phyloP scores from a whole-genome alignment of 2,888 invertebrate genomes.

The Muschampia plurimacula region DNA sequence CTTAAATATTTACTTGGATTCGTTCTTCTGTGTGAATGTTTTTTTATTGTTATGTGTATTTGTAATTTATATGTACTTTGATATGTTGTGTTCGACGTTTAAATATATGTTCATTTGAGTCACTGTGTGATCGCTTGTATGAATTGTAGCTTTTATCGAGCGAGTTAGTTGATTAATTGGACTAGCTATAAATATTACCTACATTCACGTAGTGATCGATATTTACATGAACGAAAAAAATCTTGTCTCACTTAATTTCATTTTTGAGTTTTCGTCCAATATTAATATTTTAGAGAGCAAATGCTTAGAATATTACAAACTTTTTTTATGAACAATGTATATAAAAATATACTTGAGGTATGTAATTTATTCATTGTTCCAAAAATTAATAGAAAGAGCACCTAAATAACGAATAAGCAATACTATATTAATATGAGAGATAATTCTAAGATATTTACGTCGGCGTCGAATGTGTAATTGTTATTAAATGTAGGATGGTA shows the following conservation, averaged over 20 bases:
- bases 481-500: constrained; percentile 33
- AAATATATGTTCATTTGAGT: constrained; percentile 11
- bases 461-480: constrained; percentile 33
- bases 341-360: neutral
- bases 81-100: constrained; percentile 1
- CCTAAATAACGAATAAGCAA: constrained; percentile 54
- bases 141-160: constrained; percentile 25
- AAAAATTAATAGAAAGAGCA: constrained; percentile 49
- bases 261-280: neutral
- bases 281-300: neutral
- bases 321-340: too few species aligned
- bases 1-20: constrained; percentile 63
- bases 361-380: neutral
- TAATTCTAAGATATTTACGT: constrained; percentile 25
- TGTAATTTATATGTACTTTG: constrained; percentile 25
- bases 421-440: constrained; percentile 38
- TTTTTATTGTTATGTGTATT: constrained; percentile 24
- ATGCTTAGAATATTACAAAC: neutral
- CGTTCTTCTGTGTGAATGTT: constrained; percentile 39
- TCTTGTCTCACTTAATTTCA: neutral
- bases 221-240: constrained; percentile 3
- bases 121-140: constrained; percentile 33
- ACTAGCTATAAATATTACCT: constrained; percentile 6
- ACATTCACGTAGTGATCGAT: constrained; percentile 1
- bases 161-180: constrained; percentile 16